These are phyloP conservation scores for Malurus alboscapulatus DNA, from an alignment of 2,113 vertebrate genomes.

Conservation along the genomic window DNA sequence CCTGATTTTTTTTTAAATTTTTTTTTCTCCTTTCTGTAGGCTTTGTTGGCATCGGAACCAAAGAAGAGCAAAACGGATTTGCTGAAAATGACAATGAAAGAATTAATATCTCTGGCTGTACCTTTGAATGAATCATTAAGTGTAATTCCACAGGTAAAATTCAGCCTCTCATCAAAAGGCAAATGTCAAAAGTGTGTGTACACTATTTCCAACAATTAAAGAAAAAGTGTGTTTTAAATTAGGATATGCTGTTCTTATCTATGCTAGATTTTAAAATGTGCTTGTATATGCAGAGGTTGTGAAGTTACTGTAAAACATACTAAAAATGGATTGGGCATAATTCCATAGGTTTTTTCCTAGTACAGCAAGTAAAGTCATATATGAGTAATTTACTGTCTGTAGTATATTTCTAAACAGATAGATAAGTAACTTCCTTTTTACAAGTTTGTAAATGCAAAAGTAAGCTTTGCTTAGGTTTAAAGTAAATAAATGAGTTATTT, in stretches of 20 bases:
- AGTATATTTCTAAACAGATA: background rate
- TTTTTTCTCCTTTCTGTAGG: conserved; percentile 66
- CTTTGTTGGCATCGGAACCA: conserved; percentile 91
- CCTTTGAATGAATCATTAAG: conserved; percentile 68
- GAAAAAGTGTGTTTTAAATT: background rate
- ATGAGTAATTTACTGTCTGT: background rate
- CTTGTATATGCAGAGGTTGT: background rate
- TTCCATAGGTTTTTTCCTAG: background rate
- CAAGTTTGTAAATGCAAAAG: background rate
- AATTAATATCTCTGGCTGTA: conserved; percentile 82
- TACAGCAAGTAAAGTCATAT: background rate
- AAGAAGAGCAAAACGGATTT: conserved; percentile 87
- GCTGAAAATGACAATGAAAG: conserved; percentile 90
- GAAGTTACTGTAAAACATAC: background rate
- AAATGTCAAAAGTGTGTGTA: background rate
- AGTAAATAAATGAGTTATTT: background rate
- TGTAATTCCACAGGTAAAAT: conserved; percentile 88
- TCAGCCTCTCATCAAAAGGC: background rate
- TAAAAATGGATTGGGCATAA: background rate
- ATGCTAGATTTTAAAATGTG: background rate
- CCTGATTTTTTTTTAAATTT: background rate
- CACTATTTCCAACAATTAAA: background rate
- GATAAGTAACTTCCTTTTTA: background rate
- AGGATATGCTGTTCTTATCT: background rate
- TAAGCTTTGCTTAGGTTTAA: background rate